Evolutionary conservation across 1,140 invertebrate genomes (phyloP), one percentile per base, ranked within the genome.

Genomic region (Cardiocondyla obscurior): DNA sequence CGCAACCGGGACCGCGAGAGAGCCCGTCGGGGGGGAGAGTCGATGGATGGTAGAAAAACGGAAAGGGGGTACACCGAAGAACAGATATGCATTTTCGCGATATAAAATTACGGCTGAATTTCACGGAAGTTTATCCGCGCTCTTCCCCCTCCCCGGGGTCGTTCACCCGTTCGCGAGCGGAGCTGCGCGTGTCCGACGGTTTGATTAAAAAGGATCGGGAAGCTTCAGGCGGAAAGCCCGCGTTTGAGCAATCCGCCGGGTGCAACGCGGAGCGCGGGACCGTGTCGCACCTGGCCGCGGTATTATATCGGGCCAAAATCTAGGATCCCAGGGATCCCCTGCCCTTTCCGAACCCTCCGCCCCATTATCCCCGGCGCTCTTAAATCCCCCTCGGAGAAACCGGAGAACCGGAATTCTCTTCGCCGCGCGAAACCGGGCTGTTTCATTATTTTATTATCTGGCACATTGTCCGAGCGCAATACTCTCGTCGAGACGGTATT

Each of bases 211-310:
- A 30, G 19, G 51, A 36, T n/a, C n/a, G 73, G 39, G 49, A 65
- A 67, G 30, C 51, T 65, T 77, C 10, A 16, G 42, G 57, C 28
- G 58, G 14, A 25, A 33, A 62, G n/a, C n/a, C n/a, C n/a, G n/a
- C n/a, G n/a, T n/a, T n/a, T n/a, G n/a, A n/a, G n/a, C n/a, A n/a
- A n/a, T n/a, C n/a, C n/a, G n/a, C n/a, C n/a, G n/a, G n/a, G n/a
- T n/a, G n/a, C n/a, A n/a, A n/a, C n/a, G n/a, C n/a, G n/a, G n/a
- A n/a, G n/a, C 16, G 51, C 39, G 44, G 44, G 36, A 67, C 39
- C 64, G 7, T 19, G 65, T n/a, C 8, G 65, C 77, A 81, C 77
- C 77, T 81, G 77, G 77, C 12, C 28, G 36, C 55, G 49, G 39
- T 72, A 57, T 55, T 58, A 81, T 81, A 81, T 70, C 49, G 46